Percentiles rank a stretch among this genome's conserved stretches.
phyloP scores from a whole-genome alignment of 2,888 invertebrate genomes.

The Eristalinus sepulchralis region DNA sequence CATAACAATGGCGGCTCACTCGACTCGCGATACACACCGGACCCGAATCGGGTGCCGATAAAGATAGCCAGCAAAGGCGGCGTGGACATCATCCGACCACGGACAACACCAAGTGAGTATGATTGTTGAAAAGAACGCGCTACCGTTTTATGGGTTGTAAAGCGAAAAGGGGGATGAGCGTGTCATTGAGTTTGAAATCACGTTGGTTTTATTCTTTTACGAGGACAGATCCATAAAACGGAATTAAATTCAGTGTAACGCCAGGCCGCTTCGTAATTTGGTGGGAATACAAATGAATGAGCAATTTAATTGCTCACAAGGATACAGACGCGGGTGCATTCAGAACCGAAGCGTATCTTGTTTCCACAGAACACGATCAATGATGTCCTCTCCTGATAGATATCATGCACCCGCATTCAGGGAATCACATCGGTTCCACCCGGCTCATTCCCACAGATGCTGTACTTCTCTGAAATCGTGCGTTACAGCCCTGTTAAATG shows the following conservation, averaged over 20 bases:
- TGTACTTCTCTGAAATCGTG: neutral
- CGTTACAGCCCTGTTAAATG: neutral
- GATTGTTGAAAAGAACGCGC: constrained; percentile 27
- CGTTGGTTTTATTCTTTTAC: neutral
- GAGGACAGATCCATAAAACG: neutral
- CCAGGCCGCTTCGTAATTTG: neutral
- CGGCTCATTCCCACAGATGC: neutral
- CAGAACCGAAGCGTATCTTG: neutral
- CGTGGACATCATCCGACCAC: constrained; percentile 89
- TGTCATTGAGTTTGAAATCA: neutral
- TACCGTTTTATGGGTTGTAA: neutral
- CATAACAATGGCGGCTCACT: constrained; percentile 81
- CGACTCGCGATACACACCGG: constrained; percentile 88
- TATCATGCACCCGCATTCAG: neutral
- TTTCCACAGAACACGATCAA: neutral
- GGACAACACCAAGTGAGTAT: constrained; percentile 85
- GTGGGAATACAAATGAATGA: neutral
- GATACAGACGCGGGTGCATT: neutral
- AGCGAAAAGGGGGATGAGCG: neutral
- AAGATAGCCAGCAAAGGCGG: constrained; percentile 84
- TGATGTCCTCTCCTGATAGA: neutral
- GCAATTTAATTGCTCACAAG: neutral
- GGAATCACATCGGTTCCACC: neutral
- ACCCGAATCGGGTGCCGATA: constrained; percentile 87
- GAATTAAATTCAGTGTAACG: neutral